A percentile compares a stretch with the other conserved stretches of the same genome.
Conservation (phyloP, 2,797 vertebrate species). For the Distichodus sexfasciatus region DNA sequence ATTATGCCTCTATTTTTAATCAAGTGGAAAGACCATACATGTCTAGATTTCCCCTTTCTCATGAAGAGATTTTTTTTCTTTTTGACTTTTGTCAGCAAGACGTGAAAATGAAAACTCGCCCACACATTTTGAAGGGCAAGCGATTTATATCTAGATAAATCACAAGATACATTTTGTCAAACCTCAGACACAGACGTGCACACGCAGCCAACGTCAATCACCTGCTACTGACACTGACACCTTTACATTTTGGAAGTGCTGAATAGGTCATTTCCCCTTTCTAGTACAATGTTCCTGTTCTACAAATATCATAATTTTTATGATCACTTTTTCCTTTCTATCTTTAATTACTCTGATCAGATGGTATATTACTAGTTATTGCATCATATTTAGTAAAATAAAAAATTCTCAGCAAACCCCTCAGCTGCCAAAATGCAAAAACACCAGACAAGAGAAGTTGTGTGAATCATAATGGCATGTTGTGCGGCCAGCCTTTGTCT, state of each 20-base stretch:
- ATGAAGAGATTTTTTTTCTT: not conserved
- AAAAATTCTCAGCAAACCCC: not conserved
- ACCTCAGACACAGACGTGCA: not conserved
- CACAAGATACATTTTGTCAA: not conserved
- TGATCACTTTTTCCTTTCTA: not conserved
- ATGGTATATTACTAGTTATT: too few relatives aligned
- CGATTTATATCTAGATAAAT: not conserved
- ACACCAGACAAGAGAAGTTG: not conserved
- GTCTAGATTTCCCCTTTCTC: constrained; percentile 28
- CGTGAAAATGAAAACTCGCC: not conserved
- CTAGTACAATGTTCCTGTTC: constrained; percentile 7
- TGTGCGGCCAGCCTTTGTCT: not conserved
- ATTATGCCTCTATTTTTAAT: not conserved
- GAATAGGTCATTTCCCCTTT: constrained; percentile 4
- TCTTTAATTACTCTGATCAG: not conserved
- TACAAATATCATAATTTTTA: not conserved
- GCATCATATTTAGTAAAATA: too few relatives aligned
- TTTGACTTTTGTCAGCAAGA: not conserved
- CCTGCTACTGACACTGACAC: not conserved
- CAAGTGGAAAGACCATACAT: not conserved
- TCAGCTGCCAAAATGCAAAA: too few relatives aligned
- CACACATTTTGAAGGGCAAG: constrained; percentile 8
- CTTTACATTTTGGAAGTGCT: not conserved
- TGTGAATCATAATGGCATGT: not conserved
- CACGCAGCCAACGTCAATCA: not conserved